A percentile compares a stretch with the other conserved stretches of the same genome.
These are phyloP conservation scores for Oreotrochilus melanogaster DNA, from an alignment of 2,113 vertebrate species.

Conservation along the genomic window DNA sequence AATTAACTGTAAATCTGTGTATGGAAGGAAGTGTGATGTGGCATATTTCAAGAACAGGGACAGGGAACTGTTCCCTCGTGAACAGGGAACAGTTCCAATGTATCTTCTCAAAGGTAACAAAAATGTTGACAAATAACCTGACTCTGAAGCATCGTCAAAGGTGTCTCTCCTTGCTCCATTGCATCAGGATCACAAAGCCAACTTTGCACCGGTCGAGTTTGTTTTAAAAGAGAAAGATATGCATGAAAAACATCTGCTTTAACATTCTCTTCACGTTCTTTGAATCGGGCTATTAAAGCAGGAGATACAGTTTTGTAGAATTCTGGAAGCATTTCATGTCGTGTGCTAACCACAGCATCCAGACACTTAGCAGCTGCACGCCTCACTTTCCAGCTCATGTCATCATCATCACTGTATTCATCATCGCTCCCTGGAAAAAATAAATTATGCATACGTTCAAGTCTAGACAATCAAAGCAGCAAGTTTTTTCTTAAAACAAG, in stretches of 20 bases:
- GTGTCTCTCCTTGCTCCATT: slow-evolving; percentile 98
- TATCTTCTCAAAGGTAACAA: background rate
- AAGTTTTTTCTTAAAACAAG: background rate
- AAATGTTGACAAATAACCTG: slow-evolving; percentile 82
- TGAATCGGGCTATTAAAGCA: slow-evolving; percentile 95
- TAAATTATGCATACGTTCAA: slow-evolving; percentile 30
- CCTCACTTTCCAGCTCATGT: slow-evolving; percentile 99
- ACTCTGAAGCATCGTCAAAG: slow-evolving; percentile 97
- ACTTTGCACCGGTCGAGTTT: slow-evolving; percentile 96
- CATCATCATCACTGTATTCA: slow-evolving; percentile 98
- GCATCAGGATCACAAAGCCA: slow-evolving; percentile 97
- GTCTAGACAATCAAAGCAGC: slow-evolving; percentile 13
- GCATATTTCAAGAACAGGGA: background rate
- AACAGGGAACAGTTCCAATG: background rate
- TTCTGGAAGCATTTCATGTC: slow-evolving; percentile 98
- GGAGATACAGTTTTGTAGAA: slow-evolving; percentile 98
- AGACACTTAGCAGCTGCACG: slow-evolving; percentile 95
- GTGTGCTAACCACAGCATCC: slow-evolving; percentile 95
- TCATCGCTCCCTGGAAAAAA: slow-evolving; percentile 91
- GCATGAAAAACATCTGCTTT: slow-evolving; percentile 99
- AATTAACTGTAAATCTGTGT: background rate
- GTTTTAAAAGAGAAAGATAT: slow-evolving; percentile 96
- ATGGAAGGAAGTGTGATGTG: background rate
- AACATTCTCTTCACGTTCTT: slow-evolving; percentile 98
- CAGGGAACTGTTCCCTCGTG: background rate